Conservation (phyloP, 2,113 vertebrate genomes). For the Gracilinanus agilis region DNA sequence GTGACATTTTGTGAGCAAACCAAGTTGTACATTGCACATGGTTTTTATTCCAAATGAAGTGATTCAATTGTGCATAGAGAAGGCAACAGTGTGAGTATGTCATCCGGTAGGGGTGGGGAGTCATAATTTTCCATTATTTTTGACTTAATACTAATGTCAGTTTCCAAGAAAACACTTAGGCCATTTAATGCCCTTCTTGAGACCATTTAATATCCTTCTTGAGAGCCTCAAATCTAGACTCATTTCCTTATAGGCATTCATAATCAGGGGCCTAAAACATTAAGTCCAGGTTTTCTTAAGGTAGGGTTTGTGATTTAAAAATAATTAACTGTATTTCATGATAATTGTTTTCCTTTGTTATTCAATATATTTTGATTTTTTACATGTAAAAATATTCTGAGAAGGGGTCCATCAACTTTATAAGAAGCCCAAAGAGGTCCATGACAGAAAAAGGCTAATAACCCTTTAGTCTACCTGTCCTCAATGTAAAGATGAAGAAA, state of each 20-base stretch:
- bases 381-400: background rate
- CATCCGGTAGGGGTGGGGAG: background rate
- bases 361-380: background rate
- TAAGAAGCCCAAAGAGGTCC: background rate
- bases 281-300: background rate
- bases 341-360: background rate
- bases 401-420: background rate
- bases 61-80: background rate
- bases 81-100: background rate
- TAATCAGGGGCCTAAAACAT: background rate
- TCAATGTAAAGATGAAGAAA: background rate
- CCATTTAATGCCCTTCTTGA: background rate
- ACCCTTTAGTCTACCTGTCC: background rate
- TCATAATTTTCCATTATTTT: background rate
- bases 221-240: background rate
- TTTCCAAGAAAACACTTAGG: background rate
- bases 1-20: background rate
- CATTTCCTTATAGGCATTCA: background rate
- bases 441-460: background rate
- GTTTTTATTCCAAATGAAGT: background rate
- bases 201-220: background rate
- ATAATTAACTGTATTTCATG: background rate
- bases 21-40: background rate
- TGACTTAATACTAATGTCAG: background rate
- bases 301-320: background rate